These are phyloP conservation scores for Hephaestus fuliginosus DNA, from an alignment of 2,797 vertebrate genomes.

Conservation along the genomic window DNA sequence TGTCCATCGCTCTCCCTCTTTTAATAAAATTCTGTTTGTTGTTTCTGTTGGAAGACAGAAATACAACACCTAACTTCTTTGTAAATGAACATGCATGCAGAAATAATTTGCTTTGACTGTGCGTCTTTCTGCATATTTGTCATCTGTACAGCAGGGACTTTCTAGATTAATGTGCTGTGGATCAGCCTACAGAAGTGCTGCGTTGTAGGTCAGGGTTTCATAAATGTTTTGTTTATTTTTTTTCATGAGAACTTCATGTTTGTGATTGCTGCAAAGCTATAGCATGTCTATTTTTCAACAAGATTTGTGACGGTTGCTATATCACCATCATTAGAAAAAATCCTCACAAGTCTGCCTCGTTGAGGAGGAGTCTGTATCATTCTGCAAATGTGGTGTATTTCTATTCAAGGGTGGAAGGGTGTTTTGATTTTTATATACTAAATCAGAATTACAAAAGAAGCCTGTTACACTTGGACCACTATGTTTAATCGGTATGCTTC, in stretches of 20 bases:
- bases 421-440: neutral
- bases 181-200: neutral
- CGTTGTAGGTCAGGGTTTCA: constrained; percentile 5
- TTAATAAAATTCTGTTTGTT: constrained; percentile 60
- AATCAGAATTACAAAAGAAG: neutral
- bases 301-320: neutral
- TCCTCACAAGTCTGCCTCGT: neutral
- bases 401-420: neutral
- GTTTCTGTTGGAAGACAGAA: constrained; percentile 82
- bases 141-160: constrained; percentile 86
- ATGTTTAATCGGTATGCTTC: neutral
- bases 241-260: neutral
- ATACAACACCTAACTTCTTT: constrained; percentile 84
- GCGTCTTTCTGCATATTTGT: constrained; percentile 88
- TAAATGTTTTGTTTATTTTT: neutral
- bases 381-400: neutral
- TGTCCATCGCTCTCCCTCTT: constrained; percentile 62
- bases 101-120: constrained; percentile 55
- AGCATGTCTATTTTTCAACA: constrained; percentile 10
- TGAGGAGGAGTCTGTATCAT: neutral
- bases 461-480: neutral
- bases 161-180: constrained; percentile 51
- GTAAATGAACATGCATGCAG: constrained; percentile 89
- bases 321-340: neutral
- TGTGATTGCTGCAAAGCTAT: constrained; percentile 5